These are phyloP conservation scores for Zoanthus gigantus DNA, from an alignment of 92 coral and sea anemone genomes.

Conservation along the genomic window DNA sequence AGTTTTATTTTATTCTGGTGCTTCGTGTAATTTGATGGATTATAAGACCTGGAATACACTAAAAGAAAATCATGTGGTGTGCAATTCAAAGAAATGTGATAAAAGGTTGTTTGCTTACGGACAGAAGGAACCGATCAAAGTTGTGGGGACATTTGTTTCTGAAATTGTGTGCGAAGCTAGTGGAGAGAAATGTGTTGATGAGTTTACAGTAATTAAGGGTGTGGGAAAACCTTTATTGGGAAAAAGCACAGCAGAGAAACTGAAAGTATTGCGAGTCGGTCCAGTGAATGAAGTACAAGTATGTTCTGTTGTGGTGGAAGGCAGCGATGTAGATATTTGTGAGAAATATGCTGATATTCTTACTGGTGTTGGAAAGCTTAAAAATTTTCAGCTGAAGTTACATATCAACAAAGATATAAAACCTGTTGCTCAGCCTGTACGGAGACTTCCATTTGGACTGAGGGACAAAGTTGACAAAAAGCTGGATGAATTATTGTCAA, in stretches of 20 bases:
- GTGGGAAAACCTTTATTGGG: constrained; percentile 58
- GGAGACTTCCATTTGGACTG: constrained; percentile 6
- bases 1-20: constrained; percentile 43
- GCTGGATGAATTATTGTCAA: constrained; percentile 57
- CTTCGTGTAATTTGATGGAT: constrained; percentile 50
- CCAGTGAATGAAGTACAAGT: constrained; percentile 39
- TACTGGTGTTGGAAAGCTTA: constrained; percentile 52
- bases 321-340: constrained; percentile 43
- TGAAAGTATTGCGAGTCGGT: constrained; percentile 64
- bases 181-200: constrained; percentile 16
- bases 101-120: background rate
- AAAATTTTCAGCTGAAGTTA: constrained; percentile 60
- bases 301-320: constrained; percentile 29
- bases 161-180: background rate
- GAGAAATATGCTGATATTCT: constrained; percentile 52
- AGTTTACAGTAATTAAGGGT: constrained; percentile 60
- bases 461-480: constrained; percentile 60
- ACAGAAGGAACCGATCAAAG: constrained; percentile 44
- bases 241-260: constrained; percentile 60
- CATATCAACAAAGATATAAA: constrained; percentile 49
- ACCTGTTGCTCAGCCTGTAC: constrained; percentile 57
- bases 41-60: constrained; percentile 32
- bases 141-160: constrained; percentile 41
- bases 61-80: constrained; percentile 17
- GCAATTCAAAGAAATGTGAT: constrained; percentile 33